Base-by-base conservation (phyloP, 1,140 invertebrate species). In the Diprion similis region DNA sequence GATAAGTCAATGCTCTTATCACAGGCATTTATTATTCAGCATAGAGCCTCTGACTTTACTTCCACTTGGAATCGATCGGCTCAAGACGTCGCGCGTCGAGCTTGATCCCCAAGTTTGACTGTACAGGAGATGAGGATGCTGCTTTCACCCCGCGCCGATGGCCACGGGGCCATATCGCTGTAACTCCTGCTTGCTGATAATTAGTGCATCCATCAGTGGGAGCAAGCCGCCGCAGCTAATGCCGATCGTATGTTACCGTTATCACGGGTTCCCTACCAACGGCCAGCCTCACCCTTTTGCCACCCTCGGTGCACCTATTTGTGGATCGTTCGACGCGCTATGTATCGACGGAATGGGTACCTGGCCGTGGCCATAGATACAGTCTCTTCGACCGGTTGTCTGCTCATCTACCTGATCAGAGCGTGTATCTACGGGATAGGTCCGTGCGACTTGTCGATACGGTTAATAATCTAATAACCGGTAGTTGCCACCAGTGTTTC, bases 151-250 rank as follows among this genome's bases (percentile, higher is more conserved):
- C 24, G 24, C 24, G 24, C 24, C 24, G 24, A 37, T 37, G 73
- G 68, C 64, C 72, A 79, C 75, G 78, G 75, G 77, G 80, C n/a
- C n/a, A 45, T 68, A 84, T 82, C 82, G 84, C 78, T 87, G 85
- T 87, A 87, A 88, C 86, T 87, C 84, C 85, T 88, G 86, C 82
- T 88, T 86, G 84, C 86, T 87, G 87, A 87, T 88, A 87, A 88
- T 88, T 87, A 88, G 84, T 86, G 85, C 86, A 88, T 87, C 86
- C 87, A 87, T 88, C 87, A 88, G 86, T 80, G 75, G 76, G 80
- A 86, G 86, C 85, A 85, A 88, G 87, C 86, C 85, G 78, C 83
- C 24, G 24, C 82, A 85, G 86, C 86, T 87, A 87, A 87, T 87
- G 85, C 85, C 85, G 85, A 87, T 87, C 86, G 86, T 88, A 87